A percentile compares a stretch with the other conserved stretches of the same genome.
Conservation (phyloP, 1,140 invertebrate genomes). For the Brachionus angularis region DNA sequence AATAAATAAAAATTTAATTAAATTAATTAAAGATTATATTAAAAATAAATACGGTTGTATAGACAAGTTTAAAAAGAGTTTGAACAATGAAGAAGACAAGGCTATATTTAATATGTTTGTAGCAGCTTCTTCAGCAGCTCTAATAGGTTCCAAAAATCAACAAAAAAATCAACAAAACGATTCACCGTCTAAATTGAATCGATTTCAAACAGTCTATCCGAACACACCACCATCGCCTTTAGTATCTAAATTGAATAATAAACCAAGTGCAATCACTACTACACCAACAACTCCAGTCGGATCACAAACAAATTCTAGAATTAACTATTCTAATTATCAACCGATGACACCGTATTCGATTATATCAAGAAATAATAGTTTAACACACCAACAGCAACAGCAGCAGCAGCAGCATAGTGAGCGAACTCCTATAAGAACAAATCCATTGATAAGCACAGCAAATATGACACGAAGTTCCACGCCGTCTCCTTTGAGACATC, state of each 20-base stretch:
- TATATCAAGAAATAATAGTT: not conserved
- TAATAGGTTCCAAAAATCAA: constrained; percentile 8
- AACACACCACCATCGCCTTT: constrained; percentile 8
- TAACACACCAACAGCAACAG: no score
- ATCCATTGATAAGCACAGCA: not conserved
- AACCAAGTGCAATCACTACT: not conserved
- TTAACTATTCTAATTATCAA: no score
- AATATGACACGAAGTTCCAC: not conserved
- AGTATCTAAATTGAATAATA: no score
- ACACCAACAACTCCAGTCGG: constrained; percentile 1
- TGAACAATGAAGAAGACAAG: constrained; percentile 15
- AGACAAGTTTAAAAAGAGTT: constrained; percentile 27
- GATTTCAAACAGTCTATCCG: constrained; percentile 19
- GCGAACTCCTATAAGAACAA: not conserved
- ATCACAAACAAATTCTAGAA: not conserved
- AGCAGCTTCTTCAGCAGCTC: constrained; percentile 4
- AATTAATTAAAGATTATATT: constrained; percentile 17
- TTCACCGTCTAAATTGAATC: no score
- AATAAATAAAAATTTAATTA: constrained; percentile 38
- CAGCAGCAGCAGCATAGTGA: no score
- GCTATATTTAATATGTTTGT: constrained; percentile 18
- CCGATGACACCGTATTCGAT: constrained; percentile 11
- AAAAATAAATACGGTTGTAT: constrained; percentile 3
- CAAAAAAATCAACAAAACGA: no score
- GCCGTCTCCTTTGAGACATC: constrained; percentile 12